Conservation (phyloP, 1,140 invertebrate species). For the Tetramorium simillimum region DNA sequence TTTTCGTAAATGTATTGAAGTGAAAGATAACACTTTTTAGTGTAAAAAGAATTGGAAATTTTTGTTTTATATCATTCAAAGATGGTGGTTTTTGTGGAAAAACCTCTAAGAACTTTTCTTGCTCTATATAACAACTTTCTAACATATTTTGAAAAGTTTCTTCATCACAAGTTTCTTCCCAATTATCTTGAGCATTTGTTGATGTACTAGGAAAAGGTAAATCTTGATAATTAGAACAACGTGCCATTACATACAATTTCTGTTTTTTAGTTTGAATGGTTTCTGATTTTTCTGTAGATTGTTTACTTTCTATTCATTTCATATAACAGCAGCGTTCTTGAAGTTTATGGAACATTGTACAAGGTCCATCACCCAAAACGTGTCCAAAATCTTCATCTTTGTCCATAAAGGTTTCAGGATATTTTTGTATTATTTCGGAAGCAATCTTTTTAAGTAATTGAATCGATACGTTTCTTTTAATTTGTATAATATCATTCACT, state of each 20-base stretch:
- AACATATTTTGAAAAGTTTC: neutral
- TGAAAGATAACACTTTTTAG: neutral
- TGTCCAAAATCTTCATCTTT: slow-evolving; percentile 1
- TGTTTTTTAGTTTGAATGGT: neutral
- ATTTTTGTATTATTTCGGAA: neutral
- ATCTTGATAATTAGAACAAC: neutral
- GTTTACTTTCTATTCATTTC: neutral
- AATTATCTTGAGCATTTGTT: neutral
- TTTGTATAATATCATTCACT: too few relatives aligned
- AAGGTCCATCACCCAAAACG: neutral
- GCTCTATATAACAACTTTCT: neutral
- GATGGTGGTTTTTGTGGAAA: neutral
- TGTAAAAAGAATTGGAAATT: neutral
- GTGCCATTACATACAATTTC: neutral
- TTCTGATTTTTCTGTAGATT: neutral
- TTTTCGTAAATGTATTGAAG: neutral
- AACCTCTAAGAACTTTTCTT: neutral
- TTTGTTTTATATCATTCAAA: neutral
- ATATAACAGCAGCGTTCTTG: neutral
- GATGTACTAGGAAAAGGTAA: neutral
- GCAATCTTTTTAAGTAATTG: neutral
- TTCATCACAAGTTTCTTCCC: neutral
- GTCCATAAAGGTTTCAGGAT: neutral
- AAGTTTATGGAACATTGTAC: neutral
- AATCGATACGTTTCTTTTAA: too few relatives aligned